Base-by-base conservation (phyloP, 1,140 invertebrate genomes). In the Teleopsis dalmanni region DNA sequence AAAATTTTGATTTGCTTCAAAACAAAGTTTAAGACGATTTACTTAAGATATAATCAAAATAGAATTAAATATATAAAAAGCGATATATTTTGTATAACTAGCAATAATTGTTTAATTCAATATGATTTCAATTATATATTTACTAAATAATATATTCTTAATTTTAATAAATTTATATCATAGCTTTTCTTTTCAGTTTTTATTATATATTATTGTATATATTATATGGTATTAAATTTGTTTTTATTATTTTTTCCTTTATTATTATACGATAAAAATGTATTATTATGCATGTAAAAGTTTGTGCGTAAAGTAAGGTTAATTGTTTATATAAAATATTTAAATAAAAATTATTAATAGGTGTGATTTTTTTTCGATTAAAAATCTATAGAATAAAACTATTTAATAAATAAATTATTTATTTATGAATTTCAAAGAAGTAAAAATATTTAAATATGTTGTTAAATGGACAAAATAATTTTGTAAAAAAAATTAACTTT, bases 41-140 rank as follows among this genome's bases (percentile, higher is more conserved):
- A 9, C 21, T 22, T 36, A 36, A 27, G 36, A 47, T 22, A 47
- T 21, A 37, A 36, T 47, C 14, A 47, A n/a, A n/a, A n/a, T n/a
- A n/a, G n/a, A n/a, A n/a, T n/a, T n/a, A n/a, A n/a, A n/a, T n/a
- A n/a, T n/a, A n/a, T n/a, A n/a, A n/a, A n/a, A n/a, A n/a, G n/a
- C n/a, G n/a, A n/a, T n/a, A n/a, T n/a, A n/a, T n/a, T n/a, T n/a
- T n/a, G n/a, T n/a, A n/a, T n/a, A n/a, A n/a, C n/a, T n/a, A n/a
- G n/a, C n/a, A n/a, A n/a, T n/a, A n/a, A n/a, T n/a, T n/a, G n/a
- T n/a, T n/a, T n/a, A n/a, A n/a, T n/a, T n/a, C n/a, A n/a, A n/a
- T n/a, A n/a, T n/a, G n/a, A n/a, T n/a, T n/a, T n/a, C n/a, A n/a
- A n/a, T n/a, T n/a, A n/a, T n/a, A n/a, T n/a, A n/a, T n/a, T n/a